A percentile compares a stretch with the other conserved stretches of the same genome.
Evolutionary conservation across 2,888 invertebrate species (phyloP).

Genomic region (Philopedon plagiatum): DNA sequence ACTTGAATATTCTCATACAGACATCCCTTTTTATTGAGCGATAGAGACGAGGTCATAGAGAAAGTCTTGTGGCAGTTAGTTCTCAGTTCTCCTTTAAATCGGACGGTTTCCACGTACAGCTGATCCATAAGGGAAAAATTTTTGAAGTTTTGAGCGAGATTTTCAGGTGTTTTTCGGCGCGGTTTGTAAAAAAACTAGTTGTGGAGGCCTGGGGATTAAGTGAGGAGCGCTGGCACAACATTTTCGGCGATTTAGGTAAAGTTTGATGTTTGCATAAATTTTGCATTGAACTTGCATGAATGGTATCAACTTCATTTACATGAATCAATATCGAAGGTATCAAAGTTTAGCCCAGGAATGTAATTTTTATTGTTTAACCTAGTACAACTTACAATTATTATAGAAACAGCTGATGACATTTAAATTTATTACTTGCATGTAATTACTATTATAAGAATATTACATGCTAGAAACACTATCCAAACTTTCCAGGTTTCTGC

Average conservation of each 20-base stretch:
- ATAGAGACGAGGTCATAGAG: slow-evolving; percentile 52
- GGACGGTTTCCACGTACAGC: slow-evolving; percentile 43
- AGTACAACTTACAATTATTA: no score
- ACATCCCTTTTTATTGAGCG: slow-evolving; percentile 38
- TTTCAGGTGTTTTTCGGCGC: background rate
- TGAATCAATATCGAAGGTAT: background rate
- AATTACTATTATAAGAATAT: no score
- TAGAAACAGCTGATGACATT: no score
- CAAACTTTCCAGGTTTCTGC: no score
- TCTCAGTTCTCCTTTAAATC: slow-evolving; percentile 31
- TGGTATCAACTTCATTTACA: background rate
- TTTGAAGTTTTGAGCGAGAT: slow-evolving; percentile 18
- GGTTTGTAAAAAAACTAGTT: slow-evolving; percentile 14
- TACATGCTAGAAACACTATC: no score
- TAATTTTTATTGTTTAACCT: no score
- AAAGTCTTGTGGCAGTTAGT: slow-evolving; percentile 51
- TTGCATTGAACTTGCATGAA: background rate
- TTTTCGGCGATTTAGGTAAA: slow-evolving; percentile 30
- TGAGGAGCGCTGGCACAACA: slow-evolving; percentile 25
- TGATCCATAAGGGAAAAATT: slow-evolving; percentile 11
- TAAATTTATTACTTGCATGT: no score
- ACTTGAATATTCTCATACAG: background rate
- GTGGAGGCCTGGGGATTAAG: slow-evolving; percentile 29
- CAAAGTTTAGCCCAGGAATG: no score
- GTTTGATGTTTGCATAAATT: background rate